phyloP scores from a whole-genome alignment of 2,113 vertebrate species.

The Heloderma charlesbogerti region DNA sequence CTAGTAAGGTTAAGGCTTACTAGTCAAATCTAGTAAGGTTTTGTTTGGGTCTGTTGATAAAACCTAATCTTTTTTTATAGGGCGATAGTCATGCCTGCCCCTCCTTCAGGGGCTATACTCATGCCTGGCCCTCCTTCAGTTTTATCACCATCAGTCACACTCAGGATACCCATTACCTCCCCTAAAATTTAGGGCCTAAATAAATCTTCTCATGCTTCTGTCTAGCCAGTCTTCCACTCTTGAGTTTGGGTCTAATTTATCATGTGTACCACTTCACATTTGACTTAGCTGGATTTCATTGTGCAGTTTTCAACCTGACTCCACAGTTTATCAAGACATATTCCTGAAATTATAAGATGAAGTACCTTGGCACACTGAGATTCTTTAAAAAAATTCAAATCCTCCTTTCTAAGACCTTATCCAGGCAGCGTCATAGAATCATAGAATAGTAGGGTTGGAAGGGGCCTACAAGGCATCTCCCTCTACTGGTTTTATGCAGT shows the following conservation, averaged over 20 bases:
- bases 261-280: background rate
- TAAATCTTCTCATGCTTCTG: background rate
- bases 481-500: background rate
- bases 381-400: background rate
- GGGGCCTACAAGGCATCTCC: too few relatives aligned
- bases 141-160: background rate
- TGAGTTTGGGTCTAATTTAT: background rate
- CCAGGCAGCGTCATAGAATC: too few relatives aligned
- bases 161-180: background rate
- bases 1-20: too few relatives aligned
- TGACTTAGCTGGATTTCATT: background rate
- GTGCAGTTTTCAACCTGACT: background rate
- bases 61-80: background rate
- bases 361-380: background rate
- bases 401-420: background rate
- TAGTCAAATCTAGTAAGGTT: too few relatives aligned
- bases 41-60: background rate
- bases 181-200: too few relatives aligned
- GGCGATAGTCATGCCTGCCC: too few relatives aligned
- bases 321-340: background rate
- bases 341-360: background rate
- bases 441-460: too few relatives aligned
- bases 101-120: too few relatives aligned
- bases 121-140: background rate
- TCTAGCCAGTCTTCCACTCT: background rate